Conservation (phyloP, 2,113 vertebrate species). For the Amblyornis subalaris region DNA sequence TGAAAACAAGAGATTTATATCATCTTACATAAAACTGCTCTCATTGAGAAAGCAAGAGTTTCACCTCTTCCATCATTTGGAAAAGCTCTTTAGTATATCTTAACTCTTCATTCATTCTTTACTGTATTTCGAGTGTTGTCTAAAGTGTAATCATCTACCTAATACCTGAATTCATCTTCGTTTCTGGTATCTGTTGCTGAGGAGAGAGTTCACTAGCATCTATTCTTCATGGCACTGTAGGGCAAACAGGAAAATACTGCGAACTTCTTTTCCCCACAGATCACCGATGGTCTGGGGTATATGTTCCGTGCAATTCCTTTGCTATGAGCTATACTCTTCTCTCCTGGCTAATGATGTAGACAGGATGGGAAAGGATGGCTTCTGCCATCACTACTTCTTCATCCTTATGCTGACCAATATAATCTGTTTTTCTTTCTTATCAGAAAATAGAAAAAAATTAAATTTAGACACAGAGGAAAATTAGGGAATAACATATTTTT, state of each 20-base stretch:
- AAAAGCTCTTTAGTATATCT: neutral
- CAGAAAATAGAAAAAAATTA: neutral
- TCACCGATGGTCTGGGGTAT: neutral
- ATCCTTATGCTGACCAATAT: neutral
- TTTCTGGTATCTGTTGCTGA: neutral
- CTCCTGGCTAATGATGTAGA: neutral
- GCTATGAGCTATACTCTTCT: neutral
- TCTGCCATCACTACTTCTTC: neutral
- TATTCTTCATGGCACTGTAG: neutral
- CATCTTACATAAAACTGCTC: neutral
- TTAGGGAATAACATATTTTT: neutral
- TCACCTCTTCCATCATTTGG: neutral
- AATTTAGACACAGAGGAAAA: neutral
- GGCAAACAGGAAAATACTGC: neutral
- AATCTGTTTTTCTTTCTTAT: neutral
- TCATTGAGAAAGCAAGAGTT: neutral
- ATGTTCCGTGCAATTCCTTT: neutral
- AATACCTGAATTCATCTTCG: neutral
- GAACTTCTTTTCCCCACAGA: neutral
- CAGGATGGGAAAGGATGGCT: neutral
- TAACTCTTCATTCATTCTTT: neutral
- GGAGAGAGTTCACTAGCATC: neutral
- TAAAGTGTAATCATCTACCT: neutral
- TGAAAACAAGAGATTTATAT: neutral
- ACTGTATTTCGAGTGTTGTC: neutral